Evolutionary conservation across 1,140 invertebrate species (phyloP).

Genomic region (Heliconius congener): DNA sequence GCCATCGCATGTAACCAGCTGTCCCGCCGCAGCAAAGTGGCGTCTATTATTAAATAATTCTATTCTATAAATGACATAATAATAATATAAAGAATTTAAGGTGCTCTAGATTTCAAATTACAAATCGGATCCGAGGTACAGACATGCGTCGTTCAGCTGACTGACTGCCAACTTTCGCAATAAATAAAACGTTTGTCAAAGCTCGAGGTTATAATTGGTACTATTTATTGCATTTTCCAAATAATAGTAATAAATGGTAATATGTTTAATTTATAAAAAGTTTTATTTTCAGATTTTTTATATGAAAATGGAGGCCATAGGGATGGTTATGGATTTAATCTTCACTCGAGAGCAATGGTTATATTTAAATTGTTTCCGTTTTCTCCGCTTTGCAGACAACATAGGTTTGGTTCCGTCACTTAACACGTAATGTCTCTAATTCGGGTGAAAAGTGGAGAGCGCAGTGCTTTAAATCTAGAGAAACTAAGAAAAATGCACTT

Average conservation of each 20-base stretch:
- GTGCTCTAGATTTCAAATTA: constrained; percentile 5
- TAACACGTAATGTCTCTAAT: too few species aligned
- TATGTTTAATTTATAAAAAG: not conserved
- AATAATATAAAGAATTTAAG: not conserved
- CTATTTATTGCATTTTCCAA: not conserved
- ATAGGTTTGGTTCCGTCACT: too few species aligned
- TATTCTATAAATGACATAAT: not conserved
- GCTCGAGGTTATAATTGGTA: constrained; percentile 16
- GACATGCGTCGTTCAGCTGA: constrained; percentile 8
- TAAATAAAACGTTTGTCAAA: constrained; percentile 18
- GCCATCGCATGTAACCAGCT: too few species aligned
- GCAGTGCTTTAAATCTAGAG: not conserved
- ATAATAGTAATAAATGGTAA: not conserved
- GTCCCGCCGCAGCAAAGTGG: too few species aligned
- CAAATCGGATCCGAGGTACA: constrained; percentile 1
- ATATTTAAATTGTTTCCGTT: too few species aligned
- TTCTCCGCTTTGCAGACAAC: too few species aligned
- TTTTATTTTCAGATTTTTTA: too few species aligned
- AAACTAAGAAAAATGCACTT: not conserved
- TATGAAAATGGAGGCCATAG: too few species aligned
- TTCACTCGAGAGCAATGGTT: too few species aligned
- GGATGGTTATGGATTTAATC: too few species aligned
- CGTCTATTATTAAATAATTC: not conserved
- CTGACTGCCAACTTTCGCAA: constrained; percentile 26
- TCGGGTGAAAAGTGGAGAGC: not conserved